Percentiles rank a stretch among this genome's conserved stretches.
Conservation (phyloP, 2,797 vertebrate genomes). For the Macrochelys suwanniensis region DNA sequence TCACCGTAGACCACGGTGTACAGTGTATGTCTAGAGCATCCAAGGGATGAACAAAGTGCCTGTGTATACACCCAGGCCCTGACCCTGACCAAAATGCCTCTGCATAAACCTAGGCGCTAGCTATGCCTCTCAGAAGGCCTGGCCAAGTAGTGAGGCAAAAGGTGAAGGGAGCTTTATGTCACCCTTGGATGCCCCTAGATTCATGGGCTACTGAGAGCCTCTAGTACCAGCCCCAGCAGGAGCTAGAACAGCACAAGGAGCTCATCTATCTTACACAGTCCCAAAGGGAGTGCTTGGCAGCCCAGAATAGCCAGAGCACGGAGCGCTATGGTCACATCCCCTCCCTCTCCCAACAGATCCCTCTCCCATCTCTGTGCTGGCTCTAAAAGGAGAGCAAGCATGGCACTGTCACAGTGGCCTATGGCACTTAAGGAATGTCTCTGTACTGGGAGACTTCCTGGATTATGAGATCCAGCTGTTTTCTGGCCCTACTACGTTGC, state of each 20-base stretch:
- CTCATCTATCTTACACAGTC: neutral
- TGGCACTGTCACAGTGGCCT: neutral
- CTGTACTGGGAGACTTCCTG: neutral
- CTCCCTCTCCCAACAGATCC: neutral
- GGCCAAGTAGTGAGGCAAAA: neutral
- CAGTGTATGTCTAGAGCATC: neutral
- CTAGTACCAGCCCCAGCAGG: too few species aligned
- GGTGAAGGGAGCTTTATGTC: neutral
- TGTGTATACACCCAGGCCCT: neutral
- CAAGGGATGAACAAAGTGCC: neutral
- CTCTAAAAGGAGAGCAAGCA: neutral
- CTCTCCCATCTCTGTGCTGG: neutral
- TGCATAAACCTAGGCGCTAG: neutral
- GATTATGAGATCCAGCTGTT: neutral
- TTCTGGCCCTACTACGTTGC: neutral
- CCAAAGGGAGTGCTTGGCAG: neutral
- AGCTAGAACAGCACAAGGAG: neutral
- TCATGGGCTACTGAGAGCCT: neutral
- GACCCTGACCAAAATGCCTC: neutral
- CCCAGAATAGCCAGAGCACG: neutral
- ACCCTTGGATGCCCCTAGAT: neutral
- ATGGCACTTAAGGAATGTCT: neutral
- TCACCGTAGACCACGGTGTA: fast-evolving
- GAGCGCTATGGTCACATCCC: neutral
- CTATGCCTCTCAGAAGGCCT: neutral